Conservation (phyloP, 2,113 vertebrate genomes). For the Jaculus jaculus region DNA sequence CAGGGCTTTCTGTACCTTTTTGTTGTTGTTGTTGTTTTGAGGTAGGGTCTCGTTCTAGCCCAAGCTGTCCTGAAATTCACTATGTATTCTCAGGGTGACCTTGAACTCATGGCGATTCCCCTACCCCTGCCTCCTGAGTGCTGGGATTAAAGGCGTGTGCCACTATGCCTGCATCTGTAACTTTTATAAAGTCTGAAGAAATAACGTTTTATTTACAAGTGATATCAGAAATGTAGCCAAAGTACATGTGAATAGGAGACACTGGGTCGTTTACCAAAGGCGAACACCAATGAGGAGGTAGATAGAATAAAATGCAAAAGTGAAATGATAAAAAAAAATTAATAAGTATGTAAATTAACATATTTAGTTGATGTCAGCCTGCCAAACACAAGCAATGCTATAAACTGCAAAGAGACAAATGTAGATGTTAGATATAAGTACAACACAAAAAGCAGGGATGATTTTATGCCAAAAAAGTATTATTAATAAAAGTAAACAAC, state of each 20-base stretch:
- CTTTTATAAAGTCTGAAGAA: slow-evolving; percentile 5
- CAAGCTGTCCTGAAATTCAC: too few relatives aligned
- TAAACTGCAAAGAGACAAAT: slow-evolving; percentile 3
- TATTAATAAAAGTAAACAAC: neutral
- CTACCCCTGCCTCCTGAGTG: too few relatives aligned
- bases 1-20: neutral
- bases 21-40: too few relatives aligned
- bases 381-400: slow-evolving; percentile 15
- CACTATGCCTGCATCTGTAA: neutral
- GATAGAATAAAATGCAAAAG: slow-evolving; percentile 22
- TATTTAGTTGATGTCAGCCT: slow-evolving; percentile 25
- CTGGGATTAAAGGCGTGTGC: too few relatives aligned
- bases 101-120: too few relatives aligned
- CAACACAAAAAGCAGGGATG: neutral
- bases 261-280: neutral
- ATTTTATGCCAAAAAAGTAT: slow-evolving; percentile 10
- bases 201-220: slow-evolving; percentile 45
- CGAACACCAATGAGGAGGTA: neutral
- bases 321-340: slow-evolving; percentile 15
- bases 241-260: neutral
- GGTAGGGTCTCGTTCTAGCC: too few relatives aligned
- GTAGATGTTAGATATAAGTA: neutral
- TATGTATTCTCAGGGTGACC: too few relatives aligned
- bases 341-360: neutral
- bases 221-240: neutral